phyloP scores from a whole-genome alignment of 2,797 vertebrate species.

The Percopsis omiscomaycus region DNA sequence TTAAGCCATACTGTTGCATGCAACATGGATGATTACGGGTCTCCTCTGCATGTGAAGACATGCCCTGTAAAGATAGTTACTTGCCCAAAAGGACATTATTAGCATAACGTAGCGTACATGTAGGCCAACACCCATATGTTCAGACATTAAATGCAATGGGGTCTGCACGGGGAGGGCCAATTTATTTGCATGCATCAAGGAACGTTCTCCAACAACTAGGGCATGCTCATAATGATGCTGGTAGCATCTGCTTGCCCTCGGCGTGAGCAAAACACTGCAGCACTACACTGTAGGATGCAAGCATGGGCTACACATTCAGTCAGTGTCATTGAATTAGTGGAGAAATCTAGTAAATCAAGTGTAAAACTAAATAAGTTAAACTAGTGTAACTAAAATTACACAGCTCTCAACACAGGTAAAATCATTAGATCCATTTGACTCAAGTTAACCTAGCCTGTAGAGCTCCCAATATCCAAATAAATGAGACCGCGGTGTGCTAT shows the following conservation, averaged over 20 bases:
- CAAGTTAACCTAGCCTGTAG: too few relatives aligned
- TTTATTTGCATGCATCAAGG: conserved; percentile 41
- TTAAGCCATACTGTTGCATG: background rate
- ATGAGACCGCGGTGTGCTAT: background rate
- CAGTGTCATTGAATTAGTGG: background rate
- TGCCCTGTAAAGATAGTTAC: conserved; percentile 50
- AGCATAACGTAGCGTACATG: conserved; percentile 46
- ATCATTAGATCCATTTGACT: too few relatives aligned
- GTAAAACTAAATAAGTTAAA: too few relatives aligned
- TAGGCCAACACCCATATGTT: conserved; percentile 45
- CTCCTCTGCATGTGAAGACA: conserved; percentile 45
- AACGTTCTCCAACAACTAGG: conserved; percentile 53
- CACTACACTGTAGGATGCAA: background rate
- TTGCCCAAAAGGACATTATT: conserved; percentile 41
- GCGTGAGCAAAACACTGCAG: conserved; percentile 15
- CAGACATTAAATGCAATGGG: conserved; percentile 39
- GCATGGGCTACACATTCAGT: too few relatives aligned
- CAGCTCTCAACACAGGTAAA: too few relatives aligned
- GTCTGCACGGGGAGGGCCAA: background rate
- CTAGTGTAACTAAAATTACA: too few relatives aligned
- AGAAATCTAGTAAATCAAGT: background rate
- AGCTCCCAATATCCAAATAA: too few relatives aligned
- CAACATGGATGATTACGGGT: conserved; percentile 13
- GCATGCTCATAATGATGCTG: conserved; percentile 38
- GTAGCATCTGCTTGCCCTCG: conserved; percentile 15